Percentiles rank a stretch among this genome's conserved stretches.
Conservation (phyloP, 2,888 invertebrate genomes). For the Microplitis deprimator region DNA sequence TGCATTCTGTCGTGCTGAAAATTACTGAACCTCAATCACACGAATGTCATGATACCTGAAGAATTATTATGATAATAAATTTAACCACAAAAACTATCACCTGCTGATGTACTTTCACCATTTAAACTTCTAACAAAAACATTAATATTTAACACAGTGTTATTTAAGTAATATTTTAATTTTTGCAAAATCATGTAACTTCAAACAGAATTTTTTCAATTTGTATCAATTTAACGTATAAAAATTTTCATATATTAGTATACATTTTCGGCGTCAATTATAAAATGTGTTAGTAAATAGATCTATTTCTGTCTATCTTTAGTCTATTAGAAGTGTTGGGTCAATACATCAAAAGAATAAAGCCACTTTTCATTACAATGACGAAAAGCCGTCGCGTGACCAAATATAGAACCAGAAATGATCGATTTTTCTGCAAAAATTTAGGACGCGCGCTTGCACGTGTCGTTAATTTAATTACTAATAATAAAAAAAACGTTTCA, state of each 20-base stretch:
- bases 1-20: conserved; percentile 48
- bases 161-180: too few relatives aligned
- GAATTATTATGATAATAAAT: conserved; percentile 18
- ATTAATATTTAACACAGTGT: too few relatives aligned
- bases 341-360: neutral
- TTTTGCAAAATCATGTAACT: too few relatives aligned
- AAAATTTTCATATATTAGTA: too few relatives aligned
- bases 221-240: too few relatives aligned
- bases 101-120: neutral
- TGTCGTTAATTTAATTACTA: neutral
- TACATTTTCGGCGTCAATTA: too few relatives aligned
- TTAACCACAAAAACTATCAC: conserved; percentile 2
- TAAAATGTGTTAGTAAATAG: too few relatives aligned
- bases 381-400: neutral
- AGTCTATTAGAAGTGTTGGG: neutral
- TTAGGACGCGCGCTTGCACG: neutral
- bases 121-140: neutral
- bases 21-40: conserved; percentile 31
- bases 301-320: neutral
- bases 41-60: neutral
- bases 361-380: neutral
- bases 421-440: neutral
- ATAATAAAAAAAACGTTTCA: neutral
- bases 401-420: neutral
- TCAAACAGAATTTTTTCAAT: too few relatives aligned